Conservation (phyloP, 2,113 vertebrate genomes). For the Ictalurus furcatus region DNA sequence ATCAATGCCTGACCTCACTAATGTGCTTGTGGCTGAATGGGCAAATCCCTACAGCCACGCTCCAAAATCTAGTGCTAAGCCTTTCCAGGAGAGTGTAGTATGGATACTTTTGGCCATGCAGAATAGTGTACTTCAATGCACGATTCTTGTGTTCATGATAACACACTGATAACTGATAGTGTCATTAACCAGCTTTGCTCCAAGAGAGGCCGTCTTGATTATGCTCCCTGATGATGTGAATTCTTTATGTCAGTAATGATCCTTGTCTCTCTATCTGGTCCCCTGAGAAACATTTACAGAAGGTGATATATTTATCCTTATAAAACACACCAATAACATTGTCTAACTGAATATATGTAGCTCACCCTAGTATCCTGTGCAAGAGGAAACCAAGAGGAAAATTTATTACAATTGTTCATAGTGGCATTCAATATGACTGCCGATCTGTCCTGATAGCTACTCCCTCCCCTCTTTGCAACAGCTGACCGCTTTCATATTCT, state of each 20-base stretch:
- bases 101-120: no score
- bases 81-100: no score
- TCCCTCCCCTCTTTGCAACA: conserved; percentile 1
- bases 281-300: neutral
- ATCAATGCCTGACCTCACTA: no score
- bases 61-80: no score
- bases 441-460: conserved; percentile 19
- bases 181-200: no score
- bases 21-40: no score
- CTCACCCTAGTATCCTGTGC: neutral
- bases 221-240: no score
- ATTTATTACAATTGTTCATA: neutral
- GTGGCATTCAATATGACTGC: conserved; percentile 29
- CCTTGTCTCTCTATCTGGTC: neutral
- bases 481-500: neutral
- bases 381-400: neutral
- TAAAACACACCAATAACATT: neutral
- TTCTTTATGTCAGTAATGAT: neutral
- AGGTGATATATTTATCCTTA: neutral
- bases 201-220: no score
- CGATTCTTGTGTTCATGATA: no score
- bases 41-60: no score
- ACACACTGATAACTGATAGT: no score
- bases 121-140: no score
- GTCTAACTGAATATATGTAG: neutral